Percentiles rank a stretch among this genome's conserved stretches.
phyloP scores from a whole-genome alignment of 2,888 invertebrate species.

The Cerastis rubricosa region DNA sequence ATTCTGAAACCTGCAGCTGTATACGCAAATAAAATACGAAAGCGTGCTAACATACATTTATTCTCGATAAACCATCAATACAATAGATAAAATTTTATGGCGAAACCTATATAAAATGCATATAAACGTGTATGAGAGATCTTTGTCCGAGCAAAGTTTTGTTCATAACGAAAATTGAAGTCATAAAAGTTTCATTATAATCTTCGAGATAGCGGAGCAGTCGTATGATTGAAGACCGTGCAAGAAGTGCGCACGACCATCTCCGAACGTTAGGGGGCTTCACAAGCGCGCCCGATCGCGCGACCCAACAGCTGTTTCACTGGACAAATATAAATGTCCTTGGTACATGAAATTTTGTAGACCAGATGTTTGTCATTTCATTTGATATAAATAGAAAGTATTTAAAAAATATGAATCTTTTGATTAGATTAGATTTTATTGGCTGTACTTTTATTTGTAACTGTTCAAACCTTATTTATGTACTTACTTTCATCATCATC shows the following conservation, averaged over 20 bases:
- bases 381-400: conserved; percentile 62
- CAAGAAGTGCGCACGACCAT: conserved; percentile 81
- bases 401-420: conserved; percentile 45
- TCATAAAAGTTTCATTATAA: conserved; percentile 89
- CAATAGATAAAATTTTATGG: conserved; percentile 64
- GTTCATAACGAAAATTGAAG: conserved; percentile 82
- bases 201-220: conserved; percentile 87
- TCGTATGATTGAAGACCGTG: conserved; percentile 86
- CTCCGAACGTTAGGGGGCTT: conserved; percentile 73
- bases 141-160: conserved; percentile 73
- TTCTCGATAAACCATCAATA: conserved; percentile 58
- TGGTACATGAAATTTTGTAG: conserved; percentile 64
- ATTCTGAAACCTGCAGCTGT: conserved; percentile 15
- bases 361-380: conserved; percentile 64
- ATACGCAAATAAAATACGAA: conserved; percentile 34
- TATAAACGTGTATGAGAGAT: conserved; percentile 65
- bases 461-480: neutral
- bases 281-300: conserved; percentile 65
- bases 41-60: conserved; percentile 52
- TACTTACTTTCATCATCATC: too few species aligned
- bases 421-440: conserved; percentile 21
- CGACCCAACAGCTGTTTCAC: conserved; percentile 64
- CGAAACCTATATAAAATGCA: conserved; percentile 58
- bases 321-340: conserved; percentile 69
- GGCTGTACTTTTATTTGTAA: neutral